These are phyloP conservation scores for Limnothrissa miodon DNA, from an alignment of 2,113 vertebrate species.

Conservation along the genomic window DNA sequence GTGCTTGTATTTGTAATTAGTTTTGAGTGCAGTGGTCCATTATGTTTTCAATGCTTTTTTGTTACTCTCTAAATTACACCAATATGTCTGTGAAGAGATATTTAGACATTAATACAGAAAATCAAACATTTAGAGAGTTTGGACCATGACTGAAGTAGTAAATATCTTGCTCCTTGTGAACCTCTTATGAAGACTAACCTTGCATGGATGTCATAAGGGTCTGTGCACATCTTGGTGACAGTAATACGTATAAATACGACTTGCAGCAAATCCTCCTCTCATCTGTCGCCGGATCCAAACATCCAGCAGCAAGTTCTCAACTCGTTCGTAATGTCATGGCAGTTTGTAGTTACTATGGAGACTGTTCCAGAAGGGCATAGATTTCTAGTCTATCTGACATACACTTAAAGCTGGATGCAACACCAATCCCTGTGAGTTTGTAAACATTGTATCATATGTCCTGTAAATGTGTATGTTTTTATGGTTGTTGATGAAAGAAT, in stretches of 20 bases:
- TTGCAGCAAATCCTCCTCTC: slow-evolving; percentile 55
- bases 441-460: neutral
- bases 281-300: slow-evolving; percentile 72
- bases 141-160: neutral
- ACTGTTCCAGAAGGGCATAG: slow-evolving; percentile 74
- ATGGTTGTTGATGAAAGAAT: neutral
- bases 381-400: slow-evolving; percentile 39
- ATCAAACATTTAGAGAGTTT: neutral
- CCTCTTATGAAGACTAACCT: neutral
- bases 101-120: neutral
- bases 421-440: neutral
- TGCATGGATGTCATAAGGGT: neutral
- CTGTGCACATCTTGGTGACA: neutral
- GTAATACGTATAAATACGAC: slow-evolving; percentile 16
- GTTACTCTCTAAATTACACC: neutral
- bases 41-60: neutral
- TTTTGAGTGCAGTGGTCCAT: neutral
- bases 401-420: neutral
- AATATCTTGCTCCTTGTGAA: neutral
- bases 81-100: neutral
- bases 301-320: slow-evolving; percentile 60
- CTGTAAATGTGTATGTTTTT: neutral
- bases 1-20: neutral
- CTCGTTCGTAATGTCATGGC: slow-evolving; percentile 65
- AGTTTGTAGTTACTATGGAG: slow-evolving; percentile 80